phyloP scores from a whole-genome alignment of 2,888 invertebrate species.

The Microdon myrmicae region DNA sequence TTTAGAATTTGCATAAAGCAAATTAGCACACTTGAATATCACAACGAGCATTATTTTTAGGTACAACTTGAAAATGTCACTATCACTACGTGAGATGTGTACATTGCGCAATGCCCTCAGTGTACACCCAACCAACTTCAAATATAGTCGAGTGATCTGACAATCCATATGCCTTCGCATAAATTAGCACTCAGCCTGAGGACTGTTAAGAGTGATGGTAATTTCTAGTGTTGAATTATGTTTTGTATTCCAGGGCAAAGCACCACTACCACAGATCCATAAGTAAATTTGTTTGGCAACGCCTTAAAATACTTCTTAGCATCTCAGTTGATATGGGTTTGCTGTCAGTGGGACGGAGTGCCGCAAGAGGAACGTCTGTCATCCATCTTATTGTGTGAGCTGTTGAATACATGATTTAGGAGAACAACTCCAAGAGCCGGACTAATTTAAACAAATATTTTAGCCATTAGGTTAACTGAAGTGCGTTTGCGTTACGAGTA shows the following conservation, averaged over 20 bases:
- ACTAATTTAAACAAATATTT: slow-evolving; percentile 49
- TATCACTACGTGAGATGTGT: slow-evolving; percentile 25
- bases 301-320: slow-evolving; percentile 26
- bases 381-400: slow-evolving; percentile 27
- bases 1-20: slow-evolving; percentile 26
- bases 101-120: slow-evolving; percentile 13
- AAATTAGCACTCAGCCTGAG: slow-evolving; percentile 14
- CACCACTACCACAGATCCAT: not conserved
- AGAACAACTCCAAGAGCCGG: slow-evolving; percentile 13
- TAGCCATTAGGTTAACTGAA: slow-evolving; percentile 27
- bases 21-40: slow-evolving; percentile 25
- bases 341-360: slow-evolving; percentile 2
- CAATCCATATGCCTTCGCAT: slow-evolving; percentile 26
- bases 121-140: slow-evolving; percentile 14
- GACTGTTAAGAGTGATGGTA: not conserved
- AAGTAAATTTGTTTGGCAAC: slow-evolving; percentile 29
- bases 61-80: not conserved
- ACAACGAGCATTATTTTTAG: no score
- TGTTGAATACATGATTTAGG: slow-evolving; percentile 42
- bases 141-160: not conserved
- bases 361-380: slow-evolving; percentile 20
- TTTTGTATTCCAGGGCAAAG: slow-evolving; percentile 25
- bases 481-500: slow-evolving; percentile 17
- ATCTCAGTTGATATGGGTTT: not conserved
- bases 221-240: slow-evolving; percentile 26